A percentile compares a stretch with the other conserved stretches of the same genome.
Evolutionary conservation across 2,113 vertebrate species (phyloP).

Genomic region (Lontra canadensis): DNA sequence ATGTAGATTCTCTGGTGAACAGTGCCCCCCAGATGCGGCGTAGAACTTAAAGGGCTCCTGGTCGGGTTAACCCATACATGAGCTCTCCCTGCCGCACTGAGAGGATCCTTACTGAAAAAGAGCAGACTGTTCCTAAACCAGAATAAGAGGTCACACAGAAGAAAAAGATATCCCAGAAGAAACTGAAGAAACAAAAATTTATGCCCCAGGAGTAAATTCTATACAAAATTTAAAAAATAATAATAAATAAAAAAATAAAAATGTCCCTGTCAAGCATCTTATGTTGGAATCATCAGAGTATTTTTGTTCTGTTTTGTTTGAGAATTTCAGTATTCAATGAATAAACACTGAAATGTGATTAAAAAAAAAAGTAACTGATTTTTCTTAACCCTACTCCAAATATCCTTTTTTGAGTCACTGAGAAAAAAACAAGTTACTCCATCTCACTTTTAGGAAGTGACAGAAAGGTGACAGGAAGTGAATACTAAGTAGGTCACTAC

Average conservation of each 20-base stretch:
- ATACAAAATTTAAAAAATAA: neutral
- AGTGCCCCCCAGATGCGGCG: neutral
- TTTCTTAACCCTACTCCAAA: neutral
- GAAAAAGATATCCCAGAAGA: neutral
- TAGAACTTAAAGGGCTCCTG: too few species aligned
- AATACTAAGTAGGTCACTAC: neutral
- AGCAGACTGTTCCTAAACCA: neutral
- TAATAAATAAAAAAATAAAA: neutral
- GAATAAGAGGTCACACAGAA: neutral
- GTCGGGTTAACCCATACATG: neutral
- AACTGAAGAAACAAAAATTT: neutral
- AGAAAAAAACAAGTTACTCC: neutral
- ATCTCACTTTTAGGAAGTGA: neutral
- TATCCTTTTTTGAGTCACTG: neutral
- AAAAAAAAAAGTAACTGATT: neutral
- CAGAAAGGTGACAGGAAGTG: neutral
- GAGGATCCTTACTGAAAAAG: neutral
- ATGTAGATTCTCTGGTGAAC: neutral
- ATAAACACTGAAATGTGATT: neutral
- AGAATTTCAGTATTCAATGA: neutral
- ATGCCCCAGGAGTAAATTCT: neutral
- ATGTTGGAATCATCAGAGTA: neutral
- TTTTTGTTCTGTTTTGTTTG: neutral
- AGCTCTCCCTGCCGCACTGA: neutral
- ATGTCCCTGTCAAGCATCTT: neutral